Conservation (phyloP, 2,888 invertebrate genomes). For the Scaptodrosophila latifasciaeformis region DNA sequence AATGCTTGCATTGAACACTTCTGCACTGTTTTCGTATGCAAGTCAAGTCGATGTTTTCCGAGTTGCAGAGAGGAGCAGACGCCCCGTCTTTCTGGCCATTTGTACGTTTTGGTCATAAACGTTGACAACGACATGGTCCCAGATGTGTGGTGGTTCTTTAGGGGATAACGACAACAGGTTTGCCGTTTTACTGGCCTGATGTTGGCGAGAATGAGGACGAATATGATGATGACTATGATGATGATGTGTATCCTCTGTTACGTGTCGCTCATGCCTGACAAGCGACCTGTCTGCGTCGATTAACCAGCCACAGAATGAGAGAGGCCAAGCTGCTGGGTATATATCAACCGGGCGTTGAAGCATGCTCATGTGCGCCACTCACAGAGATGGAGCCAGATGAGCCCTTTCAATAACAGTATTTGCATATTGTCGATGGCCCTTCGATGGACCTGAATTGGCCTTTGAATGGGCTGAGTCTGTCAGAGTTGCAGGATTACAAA, state of each 20-base stretch:
- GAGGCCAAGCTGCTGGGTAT: not conserved
- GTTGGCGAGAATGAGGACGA: too few relatives aligned
- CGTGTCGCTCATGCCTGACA: constrained; percentile 30
- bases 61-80: too few relatives aligned
- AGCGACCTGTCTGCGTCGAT: constrained; percentile 48
- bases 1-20: not conserved
- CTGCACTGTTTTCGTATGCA: constrained; percentile 32
- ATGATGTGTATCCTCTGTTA: not conserved
- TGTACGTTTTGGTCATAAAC: not conserved
- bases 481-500: constrained; percentile 20
- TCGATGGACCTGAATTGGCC: constrained; percentile 11
- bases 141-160: not conserved
- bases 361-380: not conserved
- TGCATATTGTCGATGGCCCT: constrained; percentile 46
- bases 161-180: constrained; percentile 25
- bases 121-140: constrained; percentile 13
- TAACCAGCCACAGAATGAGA: constrained; percentile 27
- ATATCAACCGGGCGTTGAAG: not conserved
- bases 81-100: constrained; percentile 19
- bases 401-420: constrained; percentile 52
- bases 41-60: constrained; percentile 27
- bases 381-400: not conserved
- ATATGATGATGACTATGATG: too few relatives aligned
- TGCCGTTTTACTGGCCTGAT: too few relatives aligned
- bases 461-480: not conserved